Evolutionary conservation across 2,797 vertebrate species (phyloP).

Genomic region (Sciaenops ocellatus): DNA sequence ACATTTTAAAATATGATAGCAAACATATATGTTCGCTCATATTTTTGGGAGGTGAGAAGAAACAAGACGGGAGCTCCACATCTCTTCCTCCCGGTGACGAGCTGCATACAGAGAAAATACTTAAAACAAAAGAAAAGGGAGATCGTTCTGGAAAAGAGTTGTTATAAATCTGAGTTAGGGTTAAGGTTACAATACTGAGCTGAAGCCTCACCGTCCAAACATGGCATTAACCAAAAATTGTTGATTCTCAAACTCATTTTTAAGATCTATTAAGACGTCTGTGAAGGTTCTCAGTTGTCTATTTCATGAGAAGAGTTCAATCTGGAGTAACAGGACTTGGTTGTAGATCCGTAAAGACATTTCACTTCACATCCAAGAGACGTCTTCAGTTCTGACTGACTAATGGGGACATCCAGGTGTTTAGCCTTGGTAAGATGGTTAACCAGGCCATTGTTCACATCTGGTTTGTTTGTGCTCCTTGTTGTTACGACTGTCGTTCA

Average conservation of each 20-base stretch:
- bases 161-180: conserved; percentile 27
- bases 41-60: conserved; percentile 75
- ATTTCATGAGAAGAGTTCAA: too few species aligned
- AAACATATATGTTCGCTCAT: conserved; percentile 72
- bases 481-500: too few species aligned
- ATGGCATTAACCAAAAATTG: background rate
- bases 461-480: too few species aligned
- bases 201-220: conserved; percentile 74
- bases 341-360: too few species aligned
- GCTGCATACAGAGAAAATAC: conserved; percentile 55
- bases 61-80: conserved; percentile 37
- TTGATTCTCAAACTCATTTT: background rate
- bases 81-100: conserved; percentile 41
- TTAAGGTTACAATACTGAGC: conserved; percentile 42
- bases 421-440: too few species aligned
- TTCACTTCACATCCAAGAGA: too few species aligned
- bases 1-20: conserved; percentile 83
- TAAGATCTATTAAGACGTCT: too few species aligned
- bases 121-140: conserved; percentile 43
- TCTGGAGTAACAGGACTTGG: too few species aligned
- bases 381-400: too few species aligned
- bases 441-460: too few species aligned
- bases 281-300: too few species aligned
- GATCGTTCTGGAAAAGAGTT: conserved; percentile 51
- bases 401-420: too few species aligned